Base-by-base conservation (phyloP, 2,888 invertebrate species). In the Hypsopygia costalis region DNA sequence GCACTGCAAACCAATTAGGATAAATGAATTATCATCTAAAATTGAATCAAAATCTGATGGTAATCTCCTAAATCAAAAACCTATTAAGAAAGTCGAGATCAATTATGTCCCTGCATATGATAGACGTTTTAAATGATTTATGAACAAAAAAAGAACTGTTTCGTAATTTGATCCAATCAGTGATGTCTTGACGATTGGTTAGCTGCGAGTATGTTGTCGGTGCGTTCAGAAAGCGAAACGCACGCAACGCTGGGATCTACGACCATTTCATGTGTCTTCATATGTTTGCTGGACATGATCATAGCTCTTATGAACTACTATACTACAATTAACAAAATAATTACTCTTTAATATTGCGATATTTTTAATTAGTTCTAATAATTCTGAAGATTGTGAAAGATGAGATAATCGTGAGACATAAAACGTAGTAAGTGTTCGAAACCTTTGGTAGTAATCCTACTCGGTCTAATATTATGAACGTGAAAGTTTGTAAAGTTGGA, bases 161-260 rank as follows among this genome's bases (percentile, higher is more conserved):
- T 63, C 62, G 62, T 66, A 60, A 68, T 61, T 66, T 52, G 53
- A 56, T 60, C 58, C 44, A 53, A 45, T 55, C 52, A 58, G 58
- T n/a, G 57, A 52, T 54, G 44, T 51, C 38, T 38, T 46, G 51
- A 41, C 41, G 52, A 57, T 38, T 46, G 51, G 41, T 41, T 52
- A 57, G 49, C 16, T 16, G n/a, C n/a, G 52, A 41, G 31, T 11
- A 25, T 27, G 34, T 33, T 33, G 48, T 45, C 36, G 47, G 42
- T 39, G 49, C 21, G 65, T 44, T 58, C 63, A 79, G 81, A 81
- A 81, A 81, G 81, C 79, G 79, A 52, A 47, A 69, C 79, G 48
- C 71, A 72, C 69, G 72, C 72, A 51, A 63, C 39, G 33, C 36
- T 33, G 41, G 51, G 49, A 54, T 25, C 25, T 25, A 8, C 52